Percentiles rank a stretch among this genome's conserved stretches.
Evolutionary conservation across 30 jellyfish, hydroid and myxozoan species (phyloP).

Genomic region (Catostylus mosaicus): DNA sequence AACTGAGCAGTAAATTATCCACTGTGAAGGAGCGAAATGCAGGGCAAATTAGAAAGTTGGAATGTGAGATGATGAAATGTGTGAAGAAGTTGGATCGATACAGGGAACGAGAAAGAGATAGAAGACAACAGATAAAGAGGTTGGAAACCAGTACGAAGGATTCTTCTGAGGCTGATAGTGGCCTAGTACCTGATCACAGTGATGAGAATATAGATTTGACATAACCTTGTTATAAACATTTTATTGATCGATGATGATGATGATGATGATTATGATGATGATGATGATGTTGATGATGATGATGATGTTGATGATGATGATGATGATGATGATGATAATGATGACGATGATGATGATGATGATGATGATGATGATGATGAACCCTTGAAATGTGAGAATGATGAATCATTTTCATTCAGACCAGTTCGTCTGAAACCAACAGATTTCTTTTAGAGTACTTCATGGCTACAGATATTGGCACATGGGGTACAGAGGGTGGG

Average conservation of each 20-base stretch:
- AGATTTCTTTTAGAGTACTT: too few relatives aligned
- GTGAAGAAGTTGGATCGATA: slow-evolving; percentile 66
- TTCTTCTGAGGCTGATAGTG: slow-evolving; percentile 74
- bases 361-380: neutral
- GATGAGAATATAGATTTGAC: slow-evolving; percentile 58
- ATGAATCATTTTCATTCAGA: too few relatives aligned
- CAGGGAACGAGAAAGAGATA: slow-evolving; percentile 51
- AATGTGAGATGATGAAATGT: slow-evolving; percentile 61
- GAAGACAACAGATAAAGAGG: slow-evolving; percentile 42
- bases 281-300: neutral
- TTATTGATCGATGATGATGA: slow-evolving; percentile 1
- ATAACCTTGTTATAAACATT: neutral
- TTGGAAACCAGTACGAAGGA: slow-evolving; percentile 50
- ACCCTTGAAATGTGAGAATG: too few relatives aligned
- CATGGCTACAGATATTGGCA: too few relatives aligned
- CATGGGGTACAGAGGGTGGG: too few relatives aligned
- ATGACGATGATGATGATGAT: neutral
- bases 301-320: neutral
- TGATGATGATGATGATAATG: neutral
- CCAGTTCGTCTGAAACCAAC: too few relatives aligned
- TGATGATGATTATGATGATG: too few relatives aligned
- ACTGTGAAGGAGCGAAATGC: slow-evolving; percentile 53
- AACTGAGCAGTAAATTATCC: slow-evolving; percentile 38
- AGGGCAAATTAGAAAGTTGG: slow-evolving; percentile 36
- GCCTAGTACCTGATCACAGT: slow-evolving; percentile 69